phyloP scores from a whole-genome alignment of 1,140 invertebrate species.

The Arctopsyche grandis region DNA sequence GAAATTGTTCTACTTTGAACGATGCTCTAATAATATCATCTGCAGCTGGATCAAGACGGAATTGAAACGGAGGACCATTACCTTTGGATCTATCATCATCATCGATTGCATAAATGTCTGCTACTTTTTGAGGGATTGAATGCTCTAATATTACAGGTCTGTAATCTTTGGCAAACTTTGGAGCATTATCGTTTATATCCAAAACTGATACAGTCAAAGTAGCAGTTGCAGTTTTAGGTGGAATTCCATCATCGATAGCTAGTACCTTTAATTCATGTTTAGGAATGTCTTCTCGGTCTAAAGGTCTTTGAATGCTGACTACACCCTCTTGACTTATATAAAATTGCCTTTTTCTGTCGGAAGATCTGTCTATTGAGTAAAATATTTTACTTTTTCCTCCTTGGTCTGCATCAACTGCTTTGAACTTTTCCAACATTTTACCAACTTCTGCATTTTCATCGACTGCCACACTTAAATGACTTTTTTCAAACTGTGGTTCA shows the following conservation, averaged over 20 bases:
- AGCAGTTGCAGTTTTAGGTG: conserved; percentile 74
- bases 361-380: conserved; percentile 71
- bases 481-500: conserved; percentile 69
- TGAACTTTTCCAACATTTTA: conserved; percentile 71
- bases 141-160: conserved; percentile 73
- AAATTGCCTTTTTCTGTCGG: conserved; percentile 71
- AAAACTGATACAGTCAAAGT: conserved; percentile 73
- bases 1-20: conserved; percentile 72
- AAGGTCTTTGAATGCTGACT: conserved; percentile 68
- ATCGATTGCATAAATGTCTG: conserved; percentile 74
- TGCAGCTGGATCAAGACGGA: conserved; percentile 70
- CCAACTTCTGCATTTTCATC: conserved; percentile 73
- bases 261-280: conserved; percentile 71
- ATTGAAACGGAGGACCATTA: conserved; percentile 74
- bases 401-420: conserved; percentile 72
- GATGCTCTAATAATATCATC: conserved; percentile 69
- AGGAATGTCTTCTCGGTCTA: conserved; percentile 70
- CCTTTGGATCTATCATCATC: conserved; percentile 71
- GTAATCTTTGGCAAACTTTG: conserved; percentile 69
- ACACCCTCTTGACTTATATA: conserved; percentile 70
- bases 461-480: conserved; percentile 71
- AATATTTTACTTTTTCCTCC: conserved; percentile 66
- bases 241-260: conserved; percentile 73
- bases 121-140: conserved; percentile 68
- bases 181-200: conserved; percentile 77